Base-by-base conservation (phyloP, 2,888 invertebrate genomes). In the Tenthredo amoena region DNA sequence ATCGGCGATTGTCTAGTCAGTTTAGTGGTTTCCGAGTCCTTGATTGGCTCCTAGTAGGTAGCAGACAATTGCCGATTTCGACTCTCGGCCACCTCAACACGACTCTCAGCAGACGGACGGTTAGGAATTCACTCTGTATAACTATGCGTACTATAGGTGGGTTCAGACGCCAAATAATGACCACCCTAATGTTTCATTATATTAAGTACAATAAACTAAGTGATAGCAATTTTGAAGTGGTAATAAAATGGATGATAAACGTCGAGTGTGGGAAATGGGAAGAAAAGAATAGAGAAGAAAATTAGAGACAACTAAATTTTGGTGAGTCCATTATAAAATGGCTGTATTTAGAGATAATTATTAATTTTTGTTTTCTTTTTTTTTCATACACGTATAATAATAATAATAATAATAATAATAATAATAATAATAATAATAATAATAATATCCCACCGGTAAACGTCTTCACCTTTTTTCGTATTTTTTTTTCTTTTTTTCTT, bases 271-370 rank as follows among this genome's bases (percentile, higher is more conserved):
- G 55, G n/a, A 55, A 7, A 7, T 55, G 72, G 71, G 55, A 31
- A 58, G 12, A 71, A 34, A 58, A 65, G 62, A 7, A 21, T 31
- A 68, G 34, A 74, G 21, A 72, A 34, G 76, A 31, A 37, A 62
- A 62, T 3, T 21, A 12, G 10, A 84, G 76, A 55, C 50, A 55
- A 34, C 79, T 85, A 72, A 72, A 47, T 82, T 84, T 55, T 31
- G 74, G 68, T 40, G 84, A 87, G 85, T 91, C 93, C 93, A 93
- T 93, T 93, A 92, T 91, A 93, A 93, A 93, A 93, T 93, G 93
- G 93, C 91, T 93, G 91, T 93, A 93, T 93, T 93, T 92, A 91
- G 90, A 91, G 90, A 88, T 92, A 93, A 93, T 68, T 2, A 5
- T 26, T 12, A 26, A 21, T 62, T 21, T 21, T 21, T 58, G 1